Evolutionary conservation across 2,888 invertebrate species (phyloP).

Genomic region (Onthophagus sagittarius): DNA sequence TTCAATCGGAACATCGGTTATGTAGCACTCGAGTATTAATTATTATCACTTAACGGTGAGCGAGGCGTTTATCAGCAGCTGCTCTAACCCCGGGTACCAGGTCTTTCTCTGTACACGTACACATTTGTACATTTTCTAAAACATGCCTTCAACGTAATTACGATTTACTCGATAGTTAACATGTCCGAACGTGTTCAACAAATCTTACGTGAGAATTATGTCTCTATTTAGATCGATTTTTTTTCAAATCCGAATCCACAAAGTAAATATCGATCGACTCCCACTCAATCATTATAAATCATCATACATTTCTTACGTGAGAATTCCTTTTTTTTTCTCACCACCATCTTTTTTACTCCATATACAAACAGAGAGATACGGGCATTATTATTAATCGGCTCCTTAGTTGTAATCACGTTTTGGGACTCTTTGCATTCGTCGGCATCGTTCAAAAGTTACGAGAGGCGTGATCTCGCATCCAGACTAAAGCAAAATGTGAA

Average conservation of each 20-base stretch:
- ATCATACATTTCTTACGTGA: neutral
- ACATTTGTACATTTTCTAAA: neutral
- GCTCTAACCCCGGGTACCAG: neutral
- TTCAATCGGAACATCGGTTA: constrained; percentile 8
- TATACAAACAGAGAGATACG: neutral
- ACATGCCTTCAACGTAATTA: neutral
- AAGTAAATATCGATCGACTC: neutral
- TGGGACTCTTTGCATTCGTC: neutral
- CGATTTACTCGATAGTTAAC: neutral
- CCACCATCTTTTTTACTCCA: neutral
- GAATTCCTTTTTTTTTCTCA: neutral
- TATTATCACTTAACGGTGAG: neutral
- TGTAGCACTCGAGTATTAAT: neutral
- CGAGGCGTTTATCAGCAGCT: neutral
- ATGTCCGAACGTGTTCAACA: neutral
- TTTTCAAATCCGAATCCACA: neutral
- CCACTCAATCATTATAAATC: neutral
- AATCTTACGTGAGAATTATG: neutral
- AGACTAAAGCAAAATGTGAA: neutral
- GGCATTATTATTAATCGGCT: neutral
- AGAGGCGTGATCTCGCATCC: neutral
- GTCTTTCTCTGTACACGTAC: neutral
- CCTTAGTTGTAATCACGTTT: neutral
- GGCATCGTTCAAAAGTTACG: neutral
- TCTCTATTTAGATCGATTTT: neutral